These are phyloP conservation scores for Smithornis capensis DNA, from an alignment of 2,113 vertebrate species.

Conservation along the genomic window DNA sequence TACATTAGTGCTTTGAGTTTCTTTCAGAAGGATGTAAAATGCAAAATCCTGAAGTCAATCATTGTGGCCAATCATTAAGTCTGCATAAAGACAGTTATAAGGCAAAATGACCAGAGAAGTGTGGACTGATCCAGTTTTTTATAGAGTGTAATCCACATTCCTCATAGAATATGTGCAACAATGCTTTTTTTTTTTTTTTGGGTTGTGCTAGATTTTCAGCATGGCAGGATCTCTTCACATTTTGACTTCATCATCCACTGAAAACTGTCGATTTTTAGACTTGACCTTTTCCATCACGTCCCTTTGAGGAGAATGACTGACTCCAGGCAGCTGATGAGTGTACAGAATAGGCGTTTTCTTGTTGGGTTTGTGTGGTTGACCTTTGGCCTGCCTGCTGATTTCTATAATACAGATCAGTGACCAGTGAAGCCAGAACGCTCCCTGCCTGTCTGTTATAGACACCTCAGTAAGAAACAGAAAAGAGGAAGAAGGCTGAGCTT, in stretches of 20 bases:
- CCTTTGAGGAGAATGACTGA: conserved; percentile 56
- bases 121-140: neutral
- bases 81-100: neutral
- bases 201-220: neutral
- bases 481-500: conserved; percentile 8
- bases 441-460: conserved; percentile 51
- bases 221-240: neutral
- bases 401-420: conserved; percentile 55
- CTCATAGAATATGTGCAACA: neutral
- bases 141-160: neutral
- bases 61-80: neutral
- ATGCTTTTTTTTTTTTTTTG: neutral
- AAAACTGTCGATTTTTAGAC: conserved; percentile 58
- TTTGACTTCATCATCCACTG: neutral
- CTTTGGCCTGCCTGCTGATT: conserved; percentile 60
- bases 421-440: conserved; percentile 28
- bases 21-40: neutral
- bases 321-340: conserved; percentile 20
- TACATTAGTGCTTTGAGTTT: neutral
- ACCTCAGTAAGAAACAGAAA: conserved; percentile 19
- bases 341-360: conserved; percentile 48
- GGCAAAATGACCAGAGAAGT: neutral
- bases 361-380: conserved; percentile 50
- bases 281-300: conserved; percentile 57
- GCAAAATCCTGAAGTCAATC: neutral